Percentiles rank a stretch among this genome's conserved stretches.
These are phyloP conservation scores for Arrhamphus sclerolepis DNA, from an alignment of 2,797 vertebrate species.

Conservation along the genomic window DNA sequence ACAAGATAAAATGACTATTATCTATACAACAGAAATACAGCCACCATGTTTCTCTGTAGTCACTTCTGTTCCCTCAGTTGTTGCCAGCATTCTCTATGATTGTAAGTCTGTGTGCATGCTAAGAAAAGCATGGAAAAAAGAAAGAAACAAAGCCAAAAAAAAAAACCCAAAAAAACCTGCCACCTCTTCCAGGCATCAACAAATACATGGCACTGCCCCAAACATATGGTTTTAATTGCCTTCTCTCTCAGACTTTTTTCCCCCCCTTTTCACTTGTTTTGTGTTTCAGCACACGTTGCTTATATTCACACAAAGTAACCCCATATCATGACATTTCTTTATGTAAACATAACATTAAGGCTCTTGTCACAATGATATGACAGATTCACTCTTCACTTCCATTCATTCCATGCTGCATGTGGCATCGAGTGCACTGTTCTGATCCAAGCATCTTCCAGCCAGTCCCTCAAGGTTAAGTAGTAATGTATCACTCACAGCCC, in stretches of 20 bases:
- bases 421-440: slow-evolving; percentile 70
- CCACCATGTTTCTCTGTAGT: no score
- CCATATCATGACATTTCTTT: slow-evolving; percentile 51
- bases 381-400: slow-evolving; percentile 56
- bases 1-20: no score
- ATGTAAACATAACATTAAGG: slow-evolving; percentile 57
- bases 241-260: slow-evolving; percentile 22
- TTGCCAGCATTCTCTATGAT: slow-evolving; percentile 46
- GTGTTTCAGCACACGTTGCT: slow-evolving; percentile 40
- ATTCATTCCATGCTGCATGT: slow-evolving; percentile 57
- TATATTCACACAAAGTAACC: slow-evolving; percentile 45
- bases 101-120: slow-evolving; percentile 26
- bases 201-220: slow-evolving; percentile 59
- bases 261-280: slow-evolving; percentile 47
- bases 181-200: slow-evolving; percentile 54
- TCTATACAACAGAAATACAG: no score
- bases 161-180: slow-evolving; percentile 25
- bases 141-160: no score
- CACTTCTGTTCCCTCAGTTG: background rate
- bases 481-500: slow-evolving; percentile 67
- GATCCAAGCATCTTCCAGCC: slow-evolving; percentile 59
- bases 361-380: slow-evolving; percentile 58
- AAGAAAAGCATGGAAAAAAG: slow-evolving; percentile 5
- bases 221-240: slow-evolving; percentile 75
- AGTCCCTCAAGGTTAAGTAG: slow-evolving; percentile 65